Conservation (phyloP, 1,140 invertebrate species). For the Theocolax elegans region DNA sequence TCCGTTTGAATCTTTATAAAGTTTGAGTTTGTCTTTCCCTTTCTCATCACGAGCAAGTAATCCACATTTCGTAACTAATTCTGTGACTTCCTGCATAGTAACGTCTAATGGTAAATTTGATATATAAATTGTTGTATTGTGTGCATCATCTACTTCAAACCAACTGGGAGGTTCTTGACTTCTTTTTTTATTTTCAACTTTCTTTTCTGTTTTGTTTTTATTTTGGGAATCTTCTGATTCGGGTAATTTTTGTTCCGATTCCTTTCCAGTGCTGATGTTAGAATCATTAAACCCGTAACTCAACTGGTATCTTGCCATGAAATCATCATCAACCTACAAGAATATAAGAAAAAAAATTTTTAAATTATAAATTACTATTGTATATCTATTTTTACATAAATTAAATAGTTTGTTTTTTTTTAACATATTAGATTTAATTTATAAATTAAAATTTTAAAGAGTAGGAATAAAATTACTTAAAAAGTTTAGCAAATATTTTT, state of each 20-base stretch:
- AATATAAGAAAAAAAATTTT: not conserved
- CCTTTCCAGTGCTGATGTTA: not conserved
- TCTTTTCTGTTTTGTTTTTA: conserved; percentile 53
- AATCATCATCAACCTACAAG: conserved; percentile 91
- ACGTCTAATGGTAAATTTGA: conserved; percentile 90
- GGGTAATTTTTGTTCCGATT: not conserved
- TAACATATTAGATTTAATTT: no score
- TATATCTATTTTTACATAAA: no score
- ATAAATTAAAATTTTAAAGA: no score
- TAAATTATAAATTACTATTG: no score
- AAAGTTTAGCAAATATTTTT: no score
- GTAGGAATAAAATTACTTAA: no score
- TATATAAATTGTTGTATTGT: conserved; percentile 98
- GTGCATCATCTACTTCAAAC: conserved; percentile 94
- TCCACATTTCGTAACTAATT: conserved; percentile 97
- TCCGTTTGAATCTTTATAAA: conserved; percentile 88
- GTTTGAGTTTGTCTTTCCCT: conserved; percentile 92
- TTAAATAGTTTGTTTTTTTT: no score
- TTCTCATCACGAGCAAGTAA: conserved; percentile 89
- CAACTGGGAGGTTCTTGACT: conserved; percentile 73
- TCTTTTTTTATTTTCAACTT: conserved; percentile 58
- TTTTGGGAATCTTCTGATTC: conserved; percentile 8
- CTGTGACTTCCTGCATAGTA: conserved; percentile 88
- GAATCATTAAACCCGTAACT: conserved; percentile 83
- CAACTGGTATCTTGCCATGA: conserved; percentile 95